Conservation (phyloP, 2,797 vertebrate species). For the Fringilla coelebs region DNA sequence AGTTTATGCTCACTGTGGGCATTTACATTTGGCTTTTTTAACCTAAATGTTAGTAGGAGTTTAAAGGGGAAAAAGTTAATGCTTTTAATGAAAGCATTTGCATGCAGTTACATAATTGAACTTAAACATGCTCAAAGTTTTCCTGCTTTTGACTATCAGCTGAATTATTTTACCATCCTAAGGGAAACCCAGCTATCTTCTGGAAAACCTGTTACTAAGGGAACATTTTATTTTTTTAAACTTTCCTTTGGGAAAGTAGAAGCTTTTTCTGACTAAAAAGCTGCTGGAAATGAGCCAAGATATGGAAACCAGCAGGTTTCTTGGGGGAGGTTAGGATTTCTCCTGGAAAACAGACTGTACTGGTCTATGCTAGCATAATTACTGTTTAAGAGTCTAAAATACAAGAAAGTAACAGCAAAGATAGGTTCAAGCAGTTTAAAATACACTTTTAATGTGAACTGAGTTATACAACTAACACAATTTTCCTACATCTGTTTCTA, state of each 20-base stretch:
- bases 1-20: neutral
- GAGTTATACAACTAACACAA: conserved; percentile 28
- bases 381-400: neutral
- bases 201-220: conserved; percentile 4
- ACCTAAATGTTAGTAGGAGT: neutral
- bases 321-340: conserved; percentile 11
- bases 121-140: neutral
- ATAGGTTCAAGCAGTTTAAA: conserved; percentile 21
- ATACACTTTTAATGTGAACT: neutral
- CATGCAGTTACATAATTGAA: neutral
- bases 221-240: neutral
- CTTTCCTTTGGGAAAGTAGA: neutral
- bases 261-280: neutral
- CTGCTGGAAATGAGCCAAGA: conserved; percentile 11
- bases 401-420: neutral
- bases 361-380: neutral
- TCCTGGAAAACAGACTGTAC: neutral
- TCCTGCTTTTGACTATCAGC: neutral
- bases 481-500: neutral
- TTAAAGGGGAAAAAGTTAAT: neutral
- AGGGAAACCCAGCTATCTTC: neutral
- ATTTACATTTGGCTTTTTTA: neutral
- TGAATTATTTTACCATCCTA: neutral
- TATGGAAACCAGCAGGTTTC: neutral
- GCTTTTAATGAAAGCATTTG: neutral